Evolutionary conservation across 2,797 vertebrate genomes (phyloP).

Genomic region (Buceros bicornis): DNA sequence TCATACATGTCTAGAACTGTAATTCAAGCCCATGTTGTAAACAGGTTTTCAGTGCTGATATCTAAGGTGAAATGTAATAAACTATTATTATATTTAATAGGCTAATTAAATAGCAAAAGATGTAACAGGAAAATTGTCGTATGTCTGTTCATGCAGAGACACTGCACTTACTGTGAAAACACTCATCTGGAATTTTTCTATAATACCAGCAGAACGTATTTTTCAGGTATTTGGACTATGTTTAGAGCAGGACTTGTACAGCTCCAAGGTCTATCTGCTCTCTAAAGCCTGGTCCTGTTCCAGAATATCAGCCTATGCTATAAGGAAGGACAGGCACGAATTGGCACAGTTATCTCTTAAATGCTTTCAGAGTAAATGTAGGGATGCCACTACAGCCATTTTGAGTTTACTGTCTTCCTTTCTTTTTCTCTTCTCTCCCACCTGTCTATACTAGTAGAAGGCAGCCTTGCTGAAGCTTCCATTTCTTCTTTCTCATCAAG

Average conservation of each 20-base stretch:
- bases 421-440: not conserved
- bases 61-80: not conserved
- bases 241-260: not conserved
- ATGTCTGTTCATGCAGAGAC: not conserved
- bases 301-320: not conserved
- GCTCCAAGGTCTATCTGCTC: not conserved
- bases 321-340: not conserved
- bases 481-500: not conserved
- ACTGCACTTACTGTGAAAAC: not conserved
- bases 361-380: not conserved
- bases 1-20: not conserved
- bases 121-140: not conserved
- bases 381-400: not conserved
- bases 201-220: not conserved
- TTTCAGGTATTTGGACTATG: not conserved
- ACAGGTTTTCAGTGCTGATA: not conserved
- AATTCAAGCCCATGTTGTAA: not conserved
- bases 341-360: not conserved
- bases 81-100: not conserved
- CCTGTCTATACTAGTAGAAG: not conserved
- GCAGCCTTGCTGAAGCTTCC: not conserved
- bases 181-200: not conserved
- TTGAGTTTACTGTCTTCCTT: not conserved
- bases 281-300: not conserved
- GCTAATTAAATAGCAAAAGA: not conserved